Conservation (phyloP, 1,140 invertebrate species). For the Triops longicaudatus region DNA sequence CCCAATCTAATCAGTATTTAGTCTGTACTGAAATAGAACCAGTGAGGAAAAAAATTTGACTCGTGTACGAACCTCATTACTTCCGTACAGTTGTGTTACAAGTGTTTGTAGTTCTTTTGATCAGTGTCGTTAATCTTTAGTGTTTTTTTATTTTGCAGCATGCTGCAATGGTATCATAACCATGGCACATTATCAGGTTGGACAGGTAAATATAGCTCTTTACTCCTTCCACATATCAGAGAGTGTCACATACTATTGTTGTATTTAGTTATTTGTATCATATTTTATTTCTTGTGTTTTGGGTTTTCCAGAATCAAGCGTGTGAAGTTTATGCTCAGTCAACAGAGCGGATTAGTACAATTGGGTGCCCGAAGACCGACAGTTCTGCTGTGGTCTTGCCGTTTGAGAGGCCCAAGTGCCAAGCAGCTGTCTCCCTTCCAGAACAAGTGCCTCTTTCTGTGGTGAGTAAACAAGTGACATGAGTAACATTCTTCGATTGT, state of each 20-base stretch:
- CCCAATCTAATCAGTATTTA: background rate
- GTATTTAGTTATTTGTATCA: background rate
- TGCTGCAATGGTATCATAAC: conserved; percentile 11
- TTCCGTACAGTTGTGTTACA: background rate
- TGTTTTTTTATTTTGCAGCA: background rate
- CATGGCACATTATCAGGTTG: conserved; percentile 11
- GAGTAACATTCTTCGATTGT: too few relatives aligned
- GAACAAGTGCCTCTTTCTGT: conserved; percentile 14
- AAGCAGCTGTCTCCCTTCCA: conserved; percentile 14
- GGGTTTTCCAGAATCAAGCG: background rate
- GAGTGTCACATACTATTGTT: too few relatives aligned
- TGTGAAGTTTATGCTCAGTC: background rate
- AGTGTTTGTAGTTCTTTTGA: background rate
- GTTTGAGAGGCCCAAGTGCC: conserved; percentile 9
- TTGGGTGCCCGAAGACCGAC: conserved; percentile 5
- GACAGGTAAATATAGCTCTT: background rate
- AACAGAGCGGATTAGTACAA: conserved; percentile 3
- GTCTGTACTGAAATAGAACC: background rate
- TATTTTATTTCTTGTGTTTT: background rate
- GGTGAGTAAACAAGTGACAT: background rate
- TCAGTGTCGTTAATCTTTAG: background rate
- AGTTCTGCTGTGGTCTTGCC: conserved; percentile 14
- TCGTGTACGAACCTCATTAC: background rate
- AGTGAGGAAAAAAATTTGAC: background rate
- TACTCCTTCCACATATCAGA: too few relatives aligned